phyloP scores from a whole-genome alignment of 37 sponge, comb jelly and placozoan species.

The Agelas oroides region DNA sequence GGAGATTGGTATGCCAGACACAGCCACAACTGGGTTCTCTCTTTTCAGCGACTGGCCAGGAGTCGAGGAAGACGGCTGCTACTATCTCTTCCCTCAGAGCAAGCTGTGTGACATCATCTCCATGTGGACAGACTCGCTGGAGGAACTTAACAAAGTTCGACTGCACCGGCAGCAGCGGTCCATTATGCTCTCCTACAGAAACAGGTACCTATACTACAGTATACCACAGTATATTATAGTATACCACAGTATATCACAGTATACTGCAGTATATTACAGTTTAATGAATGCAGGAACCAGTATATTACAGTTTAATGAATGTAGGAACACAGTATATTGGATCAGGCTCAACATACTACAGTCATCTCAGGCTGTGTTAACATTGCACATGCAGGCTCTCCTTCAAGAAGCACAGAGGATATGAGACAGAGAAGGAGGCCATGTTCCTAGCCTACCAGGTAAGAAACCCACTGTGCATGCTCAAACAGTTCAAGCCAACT shows the following conservation, averaged over 20 bases:
- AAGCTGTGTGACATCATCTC: conserved; percentile 68
- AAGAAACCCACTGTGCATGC: neutral
- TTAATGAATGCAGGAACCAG: too few relatives aligned
- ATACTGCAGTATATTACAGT: too few relatives aligned
- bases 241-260: too few relatives aligned
- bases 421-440: conserved; percentile 56
- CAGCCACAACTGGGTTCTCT: conserved; percentile 59
- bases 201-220: conserved; percentile 14
- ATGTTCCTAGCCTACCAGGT: conserved; percentile 58
- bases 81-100: conserved; percentile 45
- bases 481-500: too few relatives aligned
- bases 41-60: conserved; percentile 86
- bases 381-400: conserved; percentile 13
- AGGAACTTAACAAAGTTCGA: conserved; percentile 23
- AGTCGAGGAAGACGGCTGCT: conserved; percentile 34
- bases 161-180: conserved; percentile 10
- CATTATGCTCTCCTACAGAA: conserved; percentile 52
- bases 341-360: too few relatives aligned
- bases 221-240: too few relatives aligned
- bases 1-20: conserved; percentile 43
- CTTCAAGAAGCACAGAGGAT: conserved; percentile 19
- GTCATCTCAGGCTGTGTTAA: too few relatives aligned
- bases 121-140: conserved; percentile 42
- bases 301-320: too few relatives aligned
- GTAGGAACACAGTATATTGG: too few relatives aligned